A percentile compares a stretch with the other conserved stretches of the same genome.
phyloP scores from a whole-genome alignment of 2,888 invertebrate species.

The Athrips mouffetella region DNA sequence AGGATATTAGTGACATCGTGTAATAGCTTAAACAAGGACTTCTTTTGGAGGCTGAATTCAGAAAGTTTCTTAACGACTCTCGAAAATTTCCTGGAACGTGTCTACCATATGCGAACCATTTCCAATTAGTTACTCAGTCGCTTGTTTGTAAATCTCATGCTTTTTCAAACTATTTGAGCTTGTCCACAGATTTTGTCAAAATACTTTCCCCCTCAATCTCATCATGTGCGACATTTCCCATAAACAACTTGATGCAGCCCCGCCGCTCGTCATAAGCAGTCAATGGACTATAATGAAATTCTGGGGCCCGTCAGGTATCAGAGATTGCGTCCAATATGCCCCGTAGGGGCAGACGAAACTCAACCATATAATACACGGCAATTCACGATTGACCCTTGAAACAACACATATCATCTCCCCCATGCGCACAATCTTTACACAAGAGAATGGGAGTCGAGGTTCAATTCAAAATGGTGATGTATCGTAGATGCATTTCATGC shows the following conservation, averaged over 20 bases:
- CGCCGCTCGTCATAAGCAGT: slow-evolving; percentile 52
- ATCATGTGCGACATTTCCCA: slow-evolving; percentile 14
- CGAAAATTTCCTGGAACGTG: no score
- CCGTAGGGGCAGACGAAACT: slow-evolving; percentile 53
- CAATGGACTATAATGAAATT: slow-evolving; percentile 70
- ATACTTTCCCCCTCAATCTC: background rate
- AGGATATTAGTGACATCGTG: no score
- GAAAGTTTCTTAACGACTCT: no score
- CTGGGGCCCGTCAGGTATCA: slow-evolving; percentile 64
- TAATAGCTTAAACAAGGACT: no score
- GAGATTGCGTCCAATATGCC: slow-evolving; percentile 70
- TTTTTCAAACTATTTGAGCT: no score
- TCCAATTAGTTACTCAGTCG: no score
- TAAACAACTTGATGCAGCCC: slow-evolving; percentile 37
- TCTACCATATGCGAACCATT: no score
- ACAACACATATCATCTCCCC: slow-evolving; percentile 19
- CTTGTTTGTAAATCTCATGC: no score
- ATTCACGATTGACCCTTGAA: slow-evolving; percentile 35
- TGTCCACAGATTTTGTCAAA: background rate
- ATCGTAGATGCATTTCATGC: slow-evolving; percentile 61
- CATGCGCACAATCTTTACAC: background rate
- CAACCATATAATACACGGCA: slow-evolving; percentile 44
- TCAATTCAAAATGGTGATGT: slow-evolving; percentile 38
- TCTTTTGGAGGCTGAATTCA: no score
- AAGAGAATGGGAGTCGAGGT: slow-evolving; percentile 25